A percentile compares a stretch with the other conserved stretches of the same genome.
phyloP scores from a whole-genome alignment of 2,797 vertebrate species.

The Phalloptychus januarius region DNA sequence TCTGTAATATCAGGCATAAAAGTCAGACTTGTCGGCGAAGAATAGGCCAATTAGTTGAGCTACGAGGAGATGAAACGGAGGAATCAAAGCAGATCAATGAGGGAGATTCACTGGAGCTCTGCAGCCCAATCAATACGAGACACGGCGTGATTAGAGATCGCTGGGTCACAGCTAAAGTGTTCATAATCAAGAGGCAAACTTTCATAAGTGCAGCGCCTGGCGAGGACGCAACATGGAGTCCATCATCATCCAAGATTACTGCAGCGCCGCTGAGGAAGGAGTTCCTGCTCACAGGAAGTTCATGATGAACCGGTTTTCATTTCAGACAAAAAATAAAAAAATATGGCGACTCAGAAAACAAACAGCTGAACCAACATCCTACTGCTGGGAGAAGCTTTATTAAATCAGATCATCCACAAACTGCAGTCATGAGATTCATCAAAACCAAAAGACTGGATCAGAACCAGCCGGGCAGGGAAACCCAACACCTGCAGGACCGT shows the following conservation, averaged over 20 bases:
- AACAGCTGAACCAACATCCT: not conserved
- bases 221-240: not conserved
- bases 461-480: not conserved
- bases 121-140: slow-evolving; percentile 56
- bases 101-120: slow-evolving; percentile 55
- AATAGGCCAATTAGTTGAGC: slow-evolving; percentile 77
- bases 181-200: slow-evolving; percentile 55
- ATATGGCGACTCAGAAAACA: not conserved
- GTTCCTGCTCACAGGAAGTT: not conserved
- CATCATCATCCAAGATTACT: slow-evolving; percentile 1
- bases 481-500: not conserved
- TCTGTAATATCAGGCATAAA: slow-evolving; percentile 74
- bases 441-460: not conserved
- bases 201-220: slow-evolving; percentile 30
- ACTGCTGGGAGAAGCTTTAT: not conserved
- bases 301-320: not conserved
- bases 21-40: slow-evolving; percentile 74
- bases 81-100: slow-evolving; percentile 79
- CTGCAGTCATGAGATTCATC: not conserved
- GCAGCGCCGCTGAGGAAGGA: not conserved
- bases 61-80: slow-evolving; percentile 68
- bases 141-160: slow-evolving; percentile 46
- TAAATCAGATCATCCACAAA: not conserved
- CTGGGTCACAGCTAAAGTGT: slow-evolving; percentile 44
- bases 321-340: not conserved